Evolutionary conservation across 2,888 invertebrate genomes (phyloP), one percentile per base, ranked within the genome.

Genomic region (Brassicogethes aeneus): DNA sequence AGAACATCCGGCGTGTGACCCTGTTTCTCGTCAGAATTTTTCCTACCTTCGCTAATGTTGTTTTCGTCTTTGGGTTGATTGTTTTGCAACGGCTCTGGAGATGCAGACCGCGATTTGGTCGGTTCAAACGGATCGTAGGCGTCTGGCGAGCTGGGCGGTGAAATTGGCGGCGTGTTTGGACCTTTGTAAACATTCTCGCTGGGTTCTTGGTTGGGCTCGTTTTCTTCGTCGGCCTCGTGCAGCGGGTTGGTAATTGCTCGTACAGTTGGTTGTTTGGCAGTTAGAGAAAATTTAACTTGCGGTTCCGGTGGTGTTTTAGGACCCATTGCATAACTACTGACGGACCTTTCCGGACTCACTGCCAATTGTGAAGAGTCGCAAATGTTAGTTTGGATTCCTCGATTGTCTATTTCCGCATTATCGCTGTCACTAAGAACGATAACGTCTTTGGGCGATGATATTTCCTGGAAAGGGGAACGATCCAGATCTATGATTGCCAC

Each of bases 61-160:
- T 5, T 7, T 12, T 32, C 32, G 12, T 32, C 39, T 16, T 36
- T 41, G 2, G 39, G 16, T 37, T 33, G 47, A 7, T 32, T 45
- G 12, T 42, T 45, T 37, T 53, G 46, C 32, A 57, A 51, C 47
- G 68, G 63, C 53, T 73, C 69, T 0, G 77, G 79, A 1, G 80
- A 77, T 1, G 76, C 78, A 10, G 82, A 81, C 14, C 82, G 70
- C 1, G 89, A 88, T 64, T 87, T 86, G 5, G 91, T 90, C 0
- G 91, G 91, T 67, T 91, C 90, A 66, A 89, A 91, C 1, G 91
- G 91, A 77, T 91, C 90, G 66, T 91, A 91, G 2, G 82, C 88
- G 65, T 88, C 87, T 1, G 86, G 86, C 10, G 85, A 80, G 45
- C 79, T 79, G 1, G 79, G 80, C 1, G 79, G 79, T 3, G 80